A percentile compares a stretch with the other conserved stretches of the same genome.
These are phyloP conservation scores for Podarcis raffonei DNA, from an alignment of 2,113 vertebrate genomes.

Conservation along the genomic window DNA sequence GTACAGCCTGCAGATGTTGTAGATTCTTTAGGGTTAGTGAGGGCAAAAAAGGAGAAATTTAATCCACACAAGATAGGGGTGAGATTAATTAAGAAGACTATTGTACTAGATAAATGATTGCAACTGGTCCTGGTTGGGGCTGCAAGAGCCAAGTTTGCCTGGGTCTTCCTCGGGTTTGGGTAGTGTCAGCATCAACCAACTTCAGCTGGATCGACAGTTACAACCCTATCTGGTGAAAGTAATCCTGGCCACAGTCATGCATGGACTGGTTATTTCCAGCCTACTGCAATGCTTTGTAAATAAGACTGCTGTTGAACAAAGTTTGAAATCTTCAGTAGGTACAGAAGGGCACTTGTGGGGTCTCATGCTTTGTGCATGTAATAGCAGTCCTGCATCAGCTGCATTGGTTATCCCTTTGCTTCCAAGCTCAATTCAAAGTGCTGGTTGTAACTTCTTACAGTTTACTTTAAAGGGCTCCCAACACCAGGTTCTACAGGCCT, in stretches of 20 bases:
- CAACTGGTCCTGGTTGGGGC: neutral
- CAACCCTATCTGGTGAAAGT: neutral
- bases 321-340: neutral
- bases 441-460: neutral
- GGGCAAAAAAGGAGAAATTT: neutral
- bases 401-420: neutral
- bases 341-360: neutral
- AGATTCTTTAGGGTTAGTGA: neutral
- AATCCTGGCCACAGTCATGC: neutral
- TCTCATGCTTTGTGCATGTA: too few species aligned
- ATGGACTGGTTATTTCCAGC: neutral
- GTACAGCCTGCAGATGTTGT: neutral
- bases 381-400: neutral
- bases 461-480: too few species aligned
- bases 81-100: neutral
- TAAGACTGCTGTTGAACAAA: neutral
- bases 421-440: neutral
- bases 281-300: neutral
- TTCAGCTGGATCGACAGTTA: neutral
- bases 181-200: neutral
- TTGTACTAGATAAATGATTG: neutral
- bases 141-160: neutral
- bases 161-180: neutral
- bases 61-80: neutral
- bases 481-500: too few species aligned